Conservation (phyloP, 2,113 vertebrate species). For the Nothoprocta pentlandii region DNA sequence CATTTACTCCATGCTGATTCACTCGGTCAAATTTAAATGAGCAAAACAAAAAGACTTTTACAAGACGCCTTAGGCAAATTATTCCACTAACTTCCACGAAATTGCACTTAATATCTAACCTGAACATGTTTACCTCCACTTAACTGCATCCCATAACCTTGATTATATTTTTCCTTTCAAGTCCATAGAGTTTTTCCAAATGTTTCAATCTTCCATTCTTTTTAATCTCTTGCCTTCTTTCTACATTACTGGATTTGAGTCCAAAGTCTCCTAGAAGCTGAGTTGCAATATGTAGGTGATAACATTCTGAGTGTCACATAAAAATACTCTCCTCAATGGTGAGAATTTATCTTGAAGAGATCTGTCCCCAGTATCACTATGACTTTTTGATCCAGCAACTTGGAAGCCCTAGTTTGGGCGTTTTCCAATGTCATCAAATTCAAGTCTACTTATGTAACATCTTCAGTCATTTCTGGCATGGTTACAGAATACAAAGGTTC, state of each 20-base stretch:
- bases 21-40: background rate
- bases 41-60: background rate
- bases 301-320: background rate
- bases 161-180: background rate
- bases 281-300: background rate
- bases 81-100: background rate
- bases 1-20: background rate
- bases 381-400: constrained; percentile 47
- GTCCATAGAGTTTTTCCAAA: background rate
- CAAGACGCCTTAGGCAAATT: background rate
- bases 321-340: background rate
- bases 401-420: constrained; percentile 3
- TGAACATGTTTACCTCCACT: background rate
- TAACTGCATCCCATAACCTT: background rate
- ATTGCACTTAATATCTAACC: background rate
- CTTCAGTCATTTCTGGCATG: constrained; percentile 39
- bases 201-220: background rate
- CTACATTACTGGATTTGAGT: background rate
- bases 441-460: constrained; percentile 53
- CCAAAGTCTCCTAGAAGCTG: background rate
- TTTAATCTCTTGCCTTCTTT: background rate
- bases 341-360: background rate
- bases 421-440: constrained; percentile 25
- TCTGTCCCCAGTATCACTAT: background rate
- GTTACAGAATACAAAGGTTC: background rate